Conservation (phyloP, 2,888 invertebrate species). For the Pandemis cinnamomeana region DNA sequence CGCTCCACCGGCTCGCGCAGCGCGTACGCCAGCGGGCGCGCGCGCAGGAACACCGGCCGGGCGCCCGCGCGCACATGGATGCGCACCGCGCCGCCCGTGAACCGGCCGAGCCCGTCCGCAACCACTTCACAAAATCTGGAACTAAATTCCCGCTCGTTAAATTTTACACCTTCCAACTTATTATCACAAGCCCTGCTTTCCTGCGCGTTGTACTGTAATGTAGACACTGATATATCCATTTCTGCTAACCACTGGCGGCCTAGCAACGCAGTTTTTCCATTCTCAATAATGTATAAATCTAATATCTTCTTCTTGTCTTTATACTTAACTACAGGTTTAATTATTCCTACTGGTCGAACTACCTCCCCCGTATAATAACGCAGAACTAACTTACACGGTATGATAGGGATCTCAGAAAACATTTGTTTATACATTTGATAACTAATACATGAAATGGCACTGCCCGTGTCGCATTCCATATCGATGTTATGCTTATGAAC, state of each 20-base stretch:
- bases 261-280: conserved; percentile 6
- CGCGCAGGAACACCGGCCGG: conserved; percentile 16
- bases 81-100: conserved; percentile 1
- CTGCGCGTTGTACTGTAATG: no score
- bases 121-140: conserved; percentile 20
- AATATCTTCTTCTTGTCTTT: background rate
- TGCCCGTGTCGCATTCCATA: background rate
- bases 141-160: background rate
- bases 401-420: background rate
- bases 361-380: background rate
- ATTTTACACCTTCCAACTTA: no score
- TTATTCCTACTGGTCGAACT: background rate
- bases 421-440: background rate
- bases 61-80: conserved; percentile 7
- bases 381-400: background rate
- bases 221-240: background rate
- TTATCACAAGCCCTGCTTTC: no score
- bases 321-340: background rate
- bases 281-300: conserved; percentile 4
- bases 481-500: background rate
- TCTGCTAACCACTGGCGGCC: conserved; percentile 10
- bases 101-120: conserved; percentile 11
- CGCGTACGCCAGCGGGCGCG: no score
- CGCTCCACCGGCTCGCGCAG: no score
- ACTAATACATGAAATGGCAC: background rate